These are phyloP conservation scores for Bos javanicus DNA, from an alignment of 2,113 vertebrate genomes.

Conservation along the genomic window DNA sequence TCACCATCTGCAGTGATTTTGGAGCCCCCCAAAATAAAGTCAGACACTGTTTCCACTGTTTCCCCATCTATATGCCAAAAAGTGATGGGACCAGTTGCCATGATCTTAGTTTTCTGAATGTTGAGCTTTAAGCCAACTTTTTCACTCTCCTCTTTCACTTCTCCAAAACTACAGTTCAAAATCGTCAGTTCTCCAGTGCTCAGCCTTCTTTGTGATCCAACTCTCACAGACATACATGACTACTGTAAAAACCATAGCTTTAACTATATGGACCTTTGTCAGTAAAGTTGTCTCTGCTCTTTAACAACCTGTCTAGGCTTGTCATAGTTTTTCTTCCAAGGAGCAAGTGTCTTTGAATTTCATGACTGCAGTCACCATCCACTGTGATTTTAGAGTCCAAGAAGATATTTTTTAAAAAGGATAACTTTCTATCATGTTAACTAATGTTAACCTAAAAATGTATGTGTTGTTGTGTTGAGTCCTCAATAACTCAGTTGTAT, in stretches of 20 bases:
- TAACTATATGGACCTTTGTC: background rate
- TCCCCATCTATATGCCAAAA: background rate
- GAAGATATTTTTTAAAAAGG: background rate
- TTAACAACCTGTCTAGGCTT: background rate
- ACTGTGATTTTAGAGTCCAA: background rate
- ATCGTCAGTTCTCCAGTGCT: background rate
- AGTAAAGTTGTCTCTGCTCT: background rate
- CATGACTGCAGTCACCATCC: background rate
- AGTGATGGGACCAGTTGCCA: fast-evolving
- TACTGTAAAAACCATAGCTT: background rate
- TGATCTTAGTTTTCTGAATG: background rate
- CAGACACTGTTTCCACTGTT: background rate
- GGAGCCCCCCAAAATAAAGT: background rate
- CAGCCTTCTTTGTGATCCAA: background rate
- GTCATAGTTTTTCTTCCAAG: background rate
- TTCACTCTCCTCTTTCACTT: background rate
- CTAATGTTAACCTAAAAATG: background rate
- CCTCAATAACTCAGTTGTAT: background rate
- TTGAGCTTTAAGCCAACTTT: background rate
- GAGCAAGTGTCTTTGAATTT: background rate
- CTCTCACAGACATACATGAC: background rate
- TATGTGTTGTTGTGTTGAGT: background rate
- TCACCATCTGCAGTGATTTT: background rate
- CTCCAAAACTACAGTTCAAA: background rate
- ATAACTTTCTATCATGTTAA: background rate